Percentiles rank a stretch among this genome's conserved stretches.
Evolutionary conservation across 2,797 vertebrate species (phyloP).

Genomic region (Pangasius krempfi): DNA sequence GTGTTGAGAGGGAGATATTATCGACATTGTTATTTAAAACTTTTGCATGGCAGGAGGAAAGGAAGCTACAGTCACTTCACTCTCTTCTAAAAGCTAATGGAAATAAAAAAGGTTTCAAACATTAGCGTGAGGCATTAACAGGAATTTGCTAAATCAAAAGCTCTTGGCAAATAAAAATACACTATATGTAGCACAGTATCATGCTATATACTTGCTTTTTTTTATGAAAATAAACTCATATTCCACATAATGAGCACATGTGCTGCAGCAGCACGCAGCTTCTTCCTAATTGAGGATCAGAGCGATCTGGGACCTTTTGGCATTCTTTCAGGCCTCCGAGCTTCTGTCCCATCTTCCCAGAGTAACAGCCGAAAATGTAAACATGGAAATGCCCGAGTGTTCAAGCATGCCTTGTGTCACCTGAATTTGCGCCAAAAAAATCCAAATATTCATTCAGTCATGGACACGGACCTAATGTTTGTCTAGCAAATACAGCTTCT

Average conservation of each 20-base stretch:
- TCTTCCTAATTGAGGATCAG: slow-evolving; percentile 41
- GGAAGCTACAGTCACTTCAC: background rate
- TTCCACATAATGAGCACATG: background rate
- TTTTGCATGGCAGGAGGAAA: background rate
- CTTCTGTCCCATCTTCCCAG: slow-evolving; percentile 58
- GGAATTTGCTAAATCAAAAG: background rate
- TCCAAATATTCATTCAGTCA: slow-evolving; percentile 10
- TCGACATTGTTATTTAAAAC: background rate
- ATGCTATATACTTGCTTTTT: background rate
- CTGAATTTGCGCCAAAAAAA: background rate
- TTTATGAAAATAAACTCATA: background rate
- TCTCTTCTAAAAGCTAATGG: background rate
- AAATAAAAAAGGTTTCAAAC: background rate
- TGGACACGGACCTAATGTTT: background rate
- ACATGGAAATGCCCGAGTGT: slow-evolving; percentile 46
- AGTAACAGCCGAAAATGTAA: slow-evolving; percentile 49
- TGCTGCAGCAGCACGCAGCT: slow-evolving; percentile 31
- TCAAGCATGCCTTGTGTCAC: slow-evolving; percentile 34
- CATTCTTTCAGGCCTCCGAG: slow-evolving; percentile 59
- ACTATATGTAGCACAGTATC: background rate
- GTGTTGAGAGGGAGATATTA: background rate
- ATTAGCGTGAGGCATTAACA: background rate
- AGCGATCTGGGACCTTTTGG: slow-evolving; percentile 50
- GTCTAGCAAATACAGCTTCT: background rate
- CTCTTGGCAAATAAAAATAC: background rate